These are phyloP conservation scores for Terrapene triunguis DNA, from an alignment of 2,113 vertebrate genomes.

Conservation along the genomic window DNA sequence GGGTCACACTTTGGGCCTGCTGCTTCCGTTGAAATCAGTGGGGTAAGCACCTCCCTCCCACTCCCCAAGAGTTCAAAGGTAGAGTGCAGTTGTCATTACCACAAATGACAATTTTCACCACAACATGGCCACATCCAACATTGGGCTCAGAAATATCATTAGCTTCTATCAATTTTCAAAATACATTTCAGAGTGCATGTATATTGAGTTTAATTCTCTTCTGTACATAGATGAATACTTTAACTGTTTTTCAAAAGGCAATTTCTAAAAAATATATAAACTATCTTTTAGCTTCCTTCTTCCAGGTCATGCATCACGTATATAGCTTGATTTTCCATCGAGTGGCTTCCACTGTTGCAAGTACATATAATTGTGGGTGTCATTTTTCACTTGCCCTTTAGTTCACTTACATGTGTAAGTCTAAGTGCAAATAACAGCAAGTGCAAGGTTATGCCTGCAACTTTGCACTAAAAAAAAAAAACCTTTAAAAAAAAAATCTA, in stretches of 20 bases:
- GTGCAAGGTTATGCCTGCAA: background rate
- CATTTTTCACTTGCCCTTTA: background rate
- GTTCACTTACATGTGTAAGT: background rate
- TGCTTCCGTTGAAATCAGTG: background rate
- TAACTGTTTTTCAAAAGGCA: background rate
- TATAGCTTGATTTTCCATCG: background rate
- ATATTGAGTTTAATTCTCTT: too few species aligned
- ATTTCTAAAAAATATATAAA: background rate
- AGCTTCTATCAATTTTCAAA: background rate
- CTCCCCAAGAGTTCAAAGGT: background rate
- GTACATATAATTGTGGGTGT: background rate
- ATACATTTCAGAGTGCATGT: background rate
- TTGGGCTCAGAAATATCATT: background rate
- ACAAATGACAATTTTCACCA: background rate
- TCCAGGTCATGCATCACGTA: background rate
- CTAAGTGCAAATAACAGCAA: background rate
- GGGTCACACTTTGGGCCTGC: background rate
- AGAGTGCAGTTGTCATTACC: background rate
- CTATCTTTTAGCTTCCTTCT: background rate
- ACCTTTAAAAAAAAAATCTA: background rate
- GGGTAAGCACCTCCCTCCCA: background rate
- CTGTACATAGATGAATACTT: too few species aligned
- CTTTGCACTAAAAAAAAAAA: background rate
- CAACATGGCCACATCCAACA: background rate
- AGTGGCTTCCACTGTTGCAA: background rate